These are phyloP conservation scores for Heloderma charlesbogerti DNA, from an alignment of 2,113 vertebrate species.

Conservation along the genomic window DNA sequence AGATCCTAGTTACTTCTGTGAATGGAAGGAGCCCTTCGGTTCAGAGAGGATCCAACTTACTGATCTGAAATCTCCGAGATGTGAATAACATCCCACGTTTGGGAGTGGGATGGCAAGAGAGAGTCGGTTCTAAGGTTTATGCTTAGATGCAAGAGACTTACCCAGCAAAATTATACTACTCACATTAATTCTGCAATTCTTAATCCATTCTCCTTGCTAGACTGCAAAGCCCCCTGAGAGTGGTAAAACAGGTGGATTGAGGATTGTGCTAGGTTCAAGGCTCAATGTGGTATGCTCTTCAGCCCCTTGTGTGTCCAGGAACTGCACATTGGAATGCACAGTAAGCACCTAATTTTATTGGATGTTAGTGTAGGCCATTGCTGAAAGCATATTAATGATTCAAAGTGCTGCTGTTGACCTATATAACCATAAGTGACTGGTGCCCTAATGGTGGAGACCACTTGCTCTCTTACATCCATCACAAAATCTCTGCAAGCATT, in stretches of 20 bases:
- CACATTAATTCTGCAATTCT: neutral
- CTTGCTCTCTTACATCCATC: neutral
- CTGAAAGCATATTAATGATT: neutral
- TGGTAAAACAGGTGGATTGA: neutral
- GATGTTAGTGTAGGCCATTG: neutral
- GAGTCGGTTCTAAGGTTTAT: neutral
- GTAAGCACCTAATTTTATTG: neutral
- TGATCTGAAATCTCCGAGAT: neutral
- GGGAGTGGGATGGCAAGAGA: fast-evolving
- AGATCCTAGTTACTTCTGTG: neutral
- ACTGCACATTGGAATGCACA: neutral
- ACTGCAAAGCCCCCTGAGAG: neutral
- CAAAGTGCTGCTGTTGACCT: neutral
- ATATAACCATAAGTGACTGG: neutral
- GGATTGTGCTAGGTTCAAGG: neutral
- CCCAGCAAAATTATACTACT: neutral
- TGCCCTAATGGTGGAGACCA: neutral
- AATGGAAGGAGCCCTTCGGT: neutral
- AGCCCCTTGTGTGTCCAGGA: neutral
- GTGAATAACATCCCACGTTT: neutral
- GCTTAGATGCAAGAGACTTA: neutral
- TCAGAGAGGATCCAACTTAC: neutral
- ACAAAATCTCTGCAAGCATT: neutral
- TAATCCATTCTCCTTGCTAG: neutral
- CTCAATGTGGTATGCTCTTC: neutral